These are phyloP conservation scores for Euglossa dilemma DNA, from an alignment of 1,140 invertebrate species.

Conservation along the genomic window DNA sequence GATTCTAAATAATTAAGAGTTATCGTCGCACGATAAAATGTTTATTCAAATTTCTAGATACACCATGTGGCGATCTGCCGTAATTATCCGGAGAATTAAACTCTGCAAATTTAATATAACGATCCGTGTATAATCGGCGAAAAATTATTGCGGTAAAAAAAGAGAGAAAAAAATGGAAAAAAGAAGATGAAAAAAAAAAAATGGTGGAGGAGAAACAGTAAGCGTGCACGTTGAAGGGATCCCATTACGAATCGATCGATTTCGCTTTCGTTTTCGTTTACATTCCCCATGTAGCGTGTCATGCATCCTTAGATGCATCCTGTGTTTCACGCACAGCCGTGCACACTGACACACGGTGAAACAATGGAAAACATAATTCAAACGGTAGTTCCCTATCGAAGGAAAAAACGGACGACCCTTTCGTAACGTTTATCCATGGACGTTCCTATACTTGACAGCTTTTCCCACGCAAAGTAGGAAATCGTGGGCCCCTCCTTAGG, in stretches of 20 bases:
- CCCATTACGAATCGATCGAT: not conserved
- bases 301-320: conserved; percentile 25
- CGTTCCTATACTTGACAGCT: not conserved
- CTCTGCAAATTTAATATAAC: too few species aligned
- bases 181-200: too few species aligned
- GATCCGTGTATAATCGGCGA: not conserved
- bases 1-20: too few species aligned
- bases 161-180: too few species aligned
- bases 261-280: not conserved
- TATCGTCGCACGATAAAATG: too few species aligned
- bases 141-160: not conserved
- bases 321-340: conserved; percentile 13
- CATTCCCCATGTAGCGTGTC: conserved; percentile 3
- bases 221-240: not conserved
- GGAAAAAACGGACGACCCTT: conserved; percentile 16
- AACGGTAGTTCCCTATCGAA: conserved; percentile 10
- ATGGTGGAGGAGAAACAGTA: too few species aligned
- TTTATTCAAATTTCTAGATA: too few species aligned
- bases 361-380: conserved; percentile 33
- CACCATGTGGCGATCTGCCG: too few species aligned
- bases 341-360: not conserved
- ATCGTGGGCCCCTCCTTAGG: not conserved
- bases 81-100: too few species aligned
- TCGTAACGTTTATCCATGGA: conserved; percentile 11
- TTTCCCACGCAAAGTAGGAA: conserved; percentile 7